phyloP scores from a whole-genome alignment of 1,140 invertebrate species.

The Macrotrachela quadricornifera region DNA sequence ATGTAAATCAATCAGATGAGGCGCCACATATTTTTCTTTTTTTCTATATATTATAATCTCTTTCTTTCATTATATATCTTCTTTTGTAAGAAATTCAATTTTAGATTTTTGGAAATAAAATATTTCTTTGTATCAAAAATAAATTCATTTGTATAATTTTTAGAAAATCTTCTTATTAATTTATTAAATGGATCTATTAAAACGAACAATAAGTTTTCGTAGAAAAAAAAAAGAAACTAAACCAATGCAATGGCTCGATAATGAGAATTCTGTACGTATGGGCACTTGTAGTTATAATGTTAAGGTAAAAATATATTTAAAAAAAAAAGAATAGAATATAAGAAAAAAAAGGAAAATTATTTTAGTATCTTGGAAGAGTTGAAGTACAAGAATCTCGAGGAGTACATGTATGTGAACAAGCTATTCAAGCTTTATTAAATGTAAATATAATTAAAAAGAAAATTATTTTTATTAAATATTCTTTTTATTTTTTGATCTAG shows the following conservation, averaged over 20 bases:
- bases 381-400: slow-evolving; percentile 97
- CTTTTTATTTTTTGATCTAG: neutral
- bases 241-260: slow-evolving; percentile 91
- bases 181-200: slow-evolving; percentile 22
- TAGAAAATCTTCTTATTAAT: no score
- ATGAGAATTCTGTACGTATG: slow-evolving; percentile 74
- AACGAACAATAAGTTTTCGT: slow-evolving; percentile 25
- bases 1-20: no score
- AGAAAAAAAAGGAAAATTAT: slow-evolving; percentile 12
- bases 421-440: slow-evolving; percentile 50
- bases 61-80: no score
- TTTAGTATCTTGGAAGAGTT: slow-evolving; percentile 81
- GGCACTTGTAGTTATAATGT: slow-evolving; percentile 91
- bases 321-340: slow-evolving; percentile 2
- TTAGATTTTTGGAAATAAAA: no score
- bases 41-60: no score
- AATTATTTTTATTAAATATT: neutral
- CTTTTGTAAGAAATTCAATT: no score
- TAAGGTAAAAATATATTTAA: slow-evolving; percentile 40
- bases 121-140: no score
- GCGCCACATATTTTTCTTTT: no score
- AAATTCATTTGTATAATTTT: no score
- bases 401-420: slow-evolving; percentile 98
- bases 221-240: slow-evolving; percentile 39
- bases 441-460: slow-evolving; percentile 42